Percentiles rank a stretch among this genome's conserved stretches.
phyloP scores from a whole-genome alignment of 64 coral and sea anemone genomes.

The Acropora tenuis region DNA sequence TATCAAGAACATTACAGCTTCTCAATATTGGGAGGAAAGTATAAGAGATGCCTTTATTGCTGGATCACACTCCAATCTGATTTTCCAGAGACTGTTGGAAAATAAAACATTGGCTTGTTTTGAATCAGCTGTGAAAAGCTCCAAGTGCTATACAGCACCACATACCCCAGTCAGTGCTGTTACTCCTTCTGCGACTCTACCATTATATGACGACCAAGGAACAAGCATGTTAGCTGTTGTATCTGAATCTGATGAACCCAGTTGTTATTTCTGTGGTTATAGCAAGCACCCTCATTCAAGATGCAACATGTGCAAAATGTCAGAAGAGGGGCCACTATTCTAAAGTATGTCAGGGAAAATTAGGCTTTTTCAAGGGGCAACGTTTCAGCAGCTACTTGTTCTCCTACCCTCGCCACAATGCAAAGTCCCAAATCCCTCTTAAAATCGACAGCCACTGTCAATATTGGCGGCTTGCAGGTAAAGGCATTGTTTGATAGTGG shows the following conservation, averaged over 20 bases:
- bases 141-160: no score
- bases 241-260: neutral
- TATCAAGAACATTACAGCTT: no score
- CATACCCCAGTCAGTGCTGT: no score
- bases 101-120: no score
- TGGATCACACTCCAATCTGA: no score
- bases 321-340: neutral
- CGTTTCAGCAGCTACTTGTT: neutral
- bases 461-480: conserved; percentile 16
- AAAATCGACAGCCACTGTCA: conserved; percentile 16
- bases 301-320: neutral
- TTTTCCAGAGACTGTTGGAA: no score
- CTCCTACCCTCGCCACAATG: neutral
- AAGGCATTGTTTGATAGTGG: conserved; percentile 52
- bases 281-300: neutral
- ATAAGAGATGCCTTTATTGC: no score
- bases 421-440: neutral
- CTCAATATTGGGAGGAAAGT: no score
- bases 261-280: neutral
- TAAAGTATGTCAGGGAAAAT: neutral
- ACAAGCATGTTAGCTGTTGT: neutral
- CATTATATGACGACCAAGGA: no score
- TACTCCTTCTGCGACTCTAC: no score
- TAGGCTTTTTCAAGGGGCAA: neutral
- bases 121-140: no score